Base-by-base conservation (phyloP, 30 jellyfish, hydroid and myxozoan genomes). In the Hydra vulgaris region DNA sequence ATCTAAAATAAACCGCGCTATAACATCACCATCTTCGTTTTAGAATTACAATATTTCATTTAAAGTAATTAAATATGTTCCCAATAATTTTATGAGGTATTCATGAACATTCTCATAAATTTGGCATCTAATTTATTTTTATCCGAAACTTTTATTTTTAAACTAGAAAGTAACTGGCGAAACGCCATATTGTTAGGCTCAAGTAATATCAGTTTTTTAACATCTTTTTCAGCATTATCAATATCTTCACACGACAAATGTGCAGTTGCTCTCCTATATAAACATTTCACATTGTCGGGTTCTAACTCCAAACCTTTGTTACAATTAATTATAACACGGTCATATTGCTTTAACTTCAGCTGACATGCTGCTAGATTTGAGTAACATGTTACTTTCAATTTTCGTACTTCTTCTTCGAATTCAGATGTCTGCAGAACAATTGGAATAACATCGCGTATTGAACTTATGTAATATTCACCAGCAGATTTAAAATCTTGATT, bases 301-400 rank as follows among this genome's bases (percentile, higher is more conserved):
- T 84, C 88, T n/a, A 89, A 77, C 21, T 71, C 82, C 74, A 89
- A 74, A 0, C 85, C 84, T 76, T 89, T 89, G 1, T 83, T 79
- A 27, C 95, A 84, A 84, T 89, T 89, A 22, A 66, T 54, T 24
- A 84, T 74, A 7, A 74, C 96, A 71, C 74, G 81, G 1, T 89
- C 88, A 80, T 16, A 85, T 17, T 74, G 91, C 72, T 73, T 52
- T 21, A 89, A n/a, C 61, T 84, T 83, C n/a, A 89, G 53, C 66
- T 89, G 95, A 73, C 96, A 89, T 17, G 96, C 96, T 1, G 96
- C 91, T 7, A 89, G 78, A 80, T 89, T 89, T 7, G 92, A 79
- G 72, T 79, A 89, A 55, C 86, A 72, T 16, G 86, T 70, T 17
- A 53, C 61, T 73, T 84, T 89, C 56, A 84, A n/a, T 0, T 72